Conservation (phyloP, 2,888 invertebrate species). For the Lymantria monacha region DNA sequence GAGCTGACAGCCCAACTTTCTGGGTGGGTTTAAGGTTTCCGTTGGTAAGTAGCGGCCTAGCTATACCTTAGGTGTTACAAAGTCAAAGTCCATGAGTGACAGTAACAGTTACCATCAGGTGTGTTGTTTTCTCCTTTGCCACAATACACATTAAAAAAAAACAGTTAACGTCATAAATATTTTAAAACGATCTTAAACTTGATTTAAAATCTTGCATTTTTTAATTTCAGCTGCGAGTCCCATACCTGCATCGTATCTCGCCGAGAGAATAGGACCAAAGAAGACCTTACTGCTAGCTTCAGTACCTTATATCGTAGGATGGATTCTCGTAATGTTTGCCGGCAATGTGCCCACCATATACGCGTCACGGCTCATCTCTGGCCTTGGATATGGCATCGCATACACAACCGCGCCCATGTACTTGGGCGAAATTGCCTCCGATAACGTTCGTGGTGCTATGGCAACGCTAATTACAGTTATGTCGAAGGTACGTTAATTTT, state of each 20-base stretch:
- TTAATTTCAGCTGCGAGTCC: slow-evolving; percentile 81
- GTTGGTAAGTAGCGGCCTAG: no score
- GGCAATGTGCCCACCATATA: slow-evolving; percentile 81
- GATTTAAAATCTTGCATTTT: background rate
- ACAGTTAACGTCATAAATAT: no score
- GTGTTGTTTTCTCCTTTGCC: no score
- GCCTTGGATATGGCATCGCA: slow-evolving; percentile 83
- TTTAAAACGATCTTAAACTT: no score
- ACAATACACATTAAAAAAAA: no score
- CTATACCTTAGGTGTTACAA: no score
- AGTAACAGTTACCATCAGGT: no score
- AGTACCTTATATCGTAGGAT: slow-evolving; percentile 83
- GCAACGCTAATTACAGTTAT: slow-evolving; percentile 83
- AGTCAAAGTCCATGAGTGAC: no score
- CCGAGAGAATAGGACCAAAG: slow-evolving; percentile 85
- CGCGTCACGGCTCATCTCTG: slow-evolving; percentile 82
- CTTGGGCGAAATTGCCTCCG: slow-evolving; percentile 83
- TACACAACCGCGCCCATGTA: slow-evolving; percentile 85
- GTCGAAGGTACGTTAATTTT: slow-evolving; percentile 65
- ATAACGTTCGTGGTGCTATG: slow-evolving; percentile 82
- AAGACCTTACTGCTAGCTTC: slow-evolving; percentile 82
- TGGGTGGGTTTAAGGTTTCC: no score
- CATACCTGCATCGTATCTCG: slow-evolving; percentile 83
- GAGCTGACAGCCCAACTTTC: no score
- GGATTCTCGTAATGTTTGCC: slow-evolving; percentile 84